Evolutionary conservation across 2,888 invertebrate species (phyloP).

Genomic region (Agrochola circellaris): DNA sequence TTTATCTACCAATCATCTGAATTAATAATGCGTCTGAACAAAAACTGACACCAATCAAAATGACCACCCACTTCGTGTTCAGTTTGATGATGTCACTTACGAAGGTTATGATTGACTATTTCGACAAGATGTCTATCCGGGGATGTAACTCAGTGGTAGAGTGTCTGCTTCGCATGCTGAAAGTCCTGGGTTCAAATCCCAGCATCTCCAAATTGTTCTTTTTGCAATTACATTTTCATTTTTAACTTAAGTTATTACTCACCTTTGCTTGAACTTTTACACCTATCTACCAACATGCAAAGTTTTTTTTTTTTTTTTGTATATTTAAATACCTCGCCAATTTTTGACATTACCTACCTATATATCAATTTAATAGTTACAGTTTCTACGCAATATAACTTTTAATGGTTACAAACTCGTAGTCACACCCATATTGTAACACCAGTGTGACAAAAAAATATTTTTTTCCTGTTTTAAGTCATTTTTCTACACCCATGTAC

Average conservation of each 20-base stretch:
- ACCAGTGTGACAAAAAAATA: too few species aligned
- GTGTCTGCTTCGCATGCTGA: slow-evolving; percentile 93
- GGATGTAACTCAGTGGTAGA: slow-evolving; percentile 91
- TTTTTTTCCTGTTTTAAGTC: too few species aligned
- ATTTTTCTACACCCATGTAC: too few species aligned
- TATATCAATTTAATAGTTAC: not conserved
- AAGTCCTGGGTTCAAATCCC: slow-evolving; percentile 93
- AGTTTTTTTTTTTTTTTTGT: not conserved
- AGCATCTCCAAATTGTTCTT: slow-evolving; percentile 88
- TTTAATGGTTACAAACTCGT: too few species aligned
- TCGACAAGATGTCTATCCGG: slow-evolving; percentile 38
- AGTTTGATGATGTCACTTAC: slow-evolving; percentile 20
- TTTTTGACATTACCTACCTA: not conserved
- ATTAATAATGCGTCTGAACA: too few species aligned
- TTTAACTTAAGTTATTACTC: not conserved
- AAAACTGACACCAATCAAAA: not conserved
- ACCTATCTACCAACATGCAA: too few species aligned
- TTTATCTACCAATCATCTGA: not conserved
- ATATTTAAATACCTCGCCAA: too few species aligned
- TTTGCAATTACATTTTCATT: slow-evolving; percentile 33
- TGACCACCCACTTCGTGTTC: not conserved
- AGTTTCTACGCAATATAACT: not conserved
- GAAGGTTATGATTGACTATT: slow-evolving; percentile 53
- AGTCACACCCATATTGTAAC: too few species aligned
- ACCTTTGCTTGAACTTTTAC: not conserved